A percentile compares a stretch with the other conserved stretches of the same genome.
phyloP scores from a whole-genome alignment of 2,888 invertebrate species.

The Xanthostigma xanthostigma region DNA sequence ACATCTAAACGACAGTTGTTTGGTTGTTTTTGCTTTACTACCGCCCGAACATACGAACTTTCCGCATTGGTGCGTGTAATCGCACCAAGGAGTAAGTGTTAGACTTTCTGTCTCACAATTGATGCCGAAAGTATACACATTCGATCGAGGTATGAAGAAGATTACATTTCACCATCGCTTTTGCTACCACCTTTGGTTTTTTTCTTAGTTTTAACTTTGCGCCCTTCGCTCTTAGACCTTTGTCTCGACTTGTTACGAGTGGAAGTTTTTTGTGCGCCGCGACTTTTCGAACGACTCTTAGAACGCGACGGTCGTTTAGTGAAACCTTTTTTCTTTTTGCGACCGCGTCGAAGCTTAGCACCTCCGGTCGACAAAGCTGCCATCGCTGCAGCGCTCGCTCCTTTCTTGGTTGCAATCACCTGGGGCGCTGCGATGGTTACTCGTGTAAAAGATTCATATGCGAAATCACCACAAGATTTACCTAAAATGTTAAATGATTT shows the following conservation, averaged over 20 bases:
- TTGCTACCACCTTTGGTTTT: slow-evolving; percentile 17
- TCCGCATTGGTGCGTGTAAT: no score
- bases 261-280: slow-evolving; percentile 18
- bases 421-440: slow-evolving; percentile 23
- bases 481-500: slow-evolving; percentile 21
- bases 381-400: slow-evolving; percentile 24
- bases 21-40: no score
- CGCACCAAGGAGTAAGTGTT: no score
- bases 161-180: slow-evolving; percentile 21
- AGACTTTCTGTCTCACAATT: no score
- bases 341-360: slow-evolving; percentile 19
- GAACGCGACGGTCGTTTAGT: slow-evolving; percentile 21
- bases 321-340: slow-evolving; percentile 21
- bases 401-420: slow-evolving; percentile 13
- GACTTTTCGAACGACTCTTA: slow-evolving; percentile 18
- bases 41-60: no score
- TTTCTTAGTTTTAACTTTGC: slow-evolving; percentile 18
- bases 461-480: slow-evolving; percentile 36
- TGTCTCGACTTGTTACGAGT: slow-evolving; percentile 7
- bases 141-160: no score
- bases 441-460: slow-evolving; percentile 39
- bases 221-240: slow-evolving; percentile 2
- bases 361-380: slow-evolving; percentile 25
- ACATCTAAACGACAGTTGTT: no score
- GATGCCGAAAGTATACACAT: no score